Base-by-base conservation (phyloP, 1,140 invertebrate species). In the Drosophila pseudoananassae region DNA sequence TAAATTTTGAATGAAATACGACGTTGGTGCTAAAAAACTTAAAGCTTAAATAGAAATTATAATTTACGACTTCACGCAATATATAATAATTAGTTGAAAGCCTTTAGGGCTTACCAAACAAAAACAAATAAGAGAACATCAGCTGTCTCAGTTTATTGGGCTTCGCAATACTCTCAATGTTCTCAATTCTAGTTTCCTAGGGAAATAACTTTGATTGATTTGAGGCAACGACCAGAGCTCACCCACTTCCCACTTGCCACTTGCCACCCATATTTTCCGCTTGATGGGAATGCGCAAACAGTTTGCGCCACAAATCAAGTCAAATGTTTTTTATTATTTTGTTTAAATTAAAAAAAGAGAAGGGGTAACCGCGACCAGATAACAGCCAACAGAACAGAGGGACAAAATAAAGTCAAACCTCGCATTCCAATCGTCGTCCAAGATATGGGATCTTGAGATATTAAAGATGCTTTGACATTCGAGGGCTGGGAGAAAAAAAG, bases 361-460 rank as follows among this genome's bases (percentile, higher is more conserved):
- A 14, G 12, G 23, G 46, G 14, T 29, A 10, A 10, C 8, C 23
- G n/a, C 23, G 46, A 25, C 25, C 4, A 59, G 53, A 71, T 29
- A 73, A 54, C 58, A 59, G 33, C 58, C 33, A 73, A 54, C 58
- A 59, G 33, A 55, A 29, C 40, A 79, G 56, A 36, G 33, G 12
- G 1, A 10, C 12, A 5, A 60, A 57, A 10, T 14, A 15, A 43
- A 53, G 36, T 58, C 51, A 66, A 76, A 51, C 50, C 50, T 60
- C 76, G 76, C 77, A 69, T 68, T 68, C 57, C 59, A 85, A 80
- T 85, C 85, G 57, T 40, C 29, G n/a, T 38, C 31, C 38, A 38
- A 50, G 52, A 40, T 40, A 33, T n/a, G 27, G 17, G 12, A 27
- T 27, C 25, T 27, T 27, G 25, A 27, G 25, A 36, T 36, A 12